Base-by-base conservation (phyloP, 2,888 invertebrate genomes). In the Eurytoma californica region DNA sequence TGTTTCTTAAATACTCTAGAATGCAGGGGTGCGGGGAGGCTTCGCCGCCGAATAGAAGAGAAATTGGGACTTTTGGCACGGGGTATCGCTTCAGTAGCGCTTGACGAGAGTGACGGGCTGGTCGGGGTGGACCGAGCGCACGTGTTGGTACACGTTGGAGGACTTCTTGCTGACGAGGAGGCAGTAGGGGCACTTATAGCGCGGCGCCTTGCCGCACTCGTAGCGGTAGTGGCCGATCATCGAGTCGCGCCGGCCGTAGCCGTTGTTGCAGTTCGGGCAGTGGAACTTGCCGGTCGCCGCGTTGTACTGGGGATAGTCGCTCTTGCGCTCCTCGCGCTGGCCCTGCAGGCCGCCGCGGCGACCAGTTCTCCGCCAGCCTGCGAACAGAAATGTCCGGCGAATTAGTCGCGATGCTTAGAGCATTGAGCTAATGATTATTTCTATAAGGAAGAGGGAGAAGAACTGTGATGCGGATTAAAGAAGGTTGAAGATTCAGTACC, bases 231-330 rank as follows among this genome's bases (percentile, higher is more conserved):
- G 91, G 53, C 87, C 86, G 83, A 89, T 82, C 88, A 91, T 89
- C 49, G 90, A 89, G 83, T 89, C 88, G 39, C 89, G 86, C 66
- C 89, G 87, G 20, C 88, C 85, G 80, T 90, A 91, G 63, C 88
- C 88, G 80, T 87, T 90, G 84, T 89, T 88, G 83, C 91, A 91
- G 72, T 86, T 88, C 9, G 90, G 89, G 84, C 91, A 91, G 78
- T 88, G 89, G 83, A 85, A 89, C 76, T 88, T 90, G 49, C 89
- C 88, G 39, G 88, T 89, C 55, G 76, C 80, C 63, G 58, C 49
- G 69, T 77, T 80, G 57, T 51, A 79, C 51, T 74, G 73, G 24
- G 58, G 78, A 4, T 76, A 39, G 39, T 65, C 79, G 49, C 30
- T 49, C 1, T 49, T 72, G 14, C 30, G n/a, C 20, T 53, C n/a